phyloP scores from a whole-genome alignment of 2,113 vertebrate species.

The Gnathonemus echidnorhynchus region DNA sequence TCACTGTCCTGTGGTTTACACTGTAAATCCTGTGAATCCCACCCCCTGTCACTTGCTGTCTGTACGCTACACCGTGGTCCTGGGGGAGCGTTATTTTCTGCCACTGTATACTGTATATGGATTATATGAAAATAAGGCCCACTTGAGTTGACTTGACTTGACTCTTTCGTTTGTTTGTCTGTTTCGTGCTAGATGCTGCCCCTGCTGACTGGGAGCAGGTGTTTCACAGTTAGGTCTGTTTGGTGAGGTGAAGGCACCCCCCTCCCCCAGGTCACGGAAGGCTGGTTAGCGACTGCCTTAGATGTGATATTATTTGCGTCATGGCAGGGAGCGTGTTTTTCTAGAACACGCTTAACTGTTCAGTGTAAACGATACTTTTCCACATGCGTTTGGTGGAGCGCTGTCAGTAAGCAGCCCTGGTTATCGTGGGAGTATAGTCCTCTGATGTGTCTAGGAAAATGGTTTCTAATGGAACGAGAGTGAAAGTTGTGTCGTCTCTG shows the following conservation, averaged over 20 bases:
- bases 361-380: not conserved
- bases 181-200: not conserved
- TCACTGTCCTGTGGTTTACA: not conserved
- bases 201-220: not conserved
- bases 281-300: not conserved
- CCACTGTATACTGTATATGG: not conserved
- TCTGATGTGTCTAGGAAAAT: not conserved
- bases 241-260: not conserved
- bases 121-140: not conserved
- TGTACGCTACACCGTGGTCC: not conserved
- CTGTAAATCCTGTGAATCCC: not conserved
- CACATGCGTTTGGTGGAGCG: not conserved
- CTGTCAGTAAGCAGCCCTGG: not conserved
- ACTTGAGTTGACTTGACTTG: not conserved
- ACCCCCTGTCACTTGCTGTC: not conserved
- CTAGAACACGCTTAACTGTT: not conserved
- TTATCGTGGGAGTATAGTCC: not conserved
- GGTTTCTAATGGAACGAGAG: too few species aligned
- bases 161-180: not conserved
- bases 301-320: not conserved
- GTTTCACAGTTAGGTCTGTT: not conserved
- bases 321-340: not conserved
- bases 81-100: not conserved
- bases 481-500: not conserved
- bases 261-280: not conserved